A percentile compares a stretch with the other conserved stretches of the same genome.
phyloP scores from a whole-genome alignment of 2,888 invertebrate genomes.

The Emmelina monodactyla region DNA sequence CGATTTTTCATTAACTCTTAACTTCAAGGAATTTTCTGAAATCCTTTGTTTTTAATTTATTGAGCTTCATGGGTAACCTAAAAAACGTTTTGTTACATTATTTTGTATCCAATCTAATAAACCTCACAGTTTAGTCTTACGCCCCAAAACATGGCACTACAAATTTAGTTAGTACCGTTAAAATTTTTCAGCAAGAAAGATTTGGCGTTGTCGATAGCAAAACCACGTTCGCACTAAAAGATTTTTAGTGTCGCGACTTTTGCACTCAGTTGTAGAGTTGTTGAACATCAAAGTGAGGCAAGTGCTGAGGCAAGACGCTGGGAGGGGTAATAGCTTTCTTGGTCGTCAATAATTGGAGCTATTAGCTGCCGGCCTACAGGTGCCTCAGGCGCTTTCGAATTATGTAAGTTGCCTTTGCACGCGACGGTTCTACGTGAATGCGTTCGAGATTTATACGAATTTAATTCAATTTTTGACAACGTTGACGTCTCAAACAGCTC shows the following conservation, averaged over 20 bases:
- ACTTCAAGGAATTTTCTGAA: slow-evolving; percentile 20
- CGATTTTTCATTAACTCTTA: slow-evolving; percentile 16
- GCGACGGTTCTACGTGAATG: background rate
- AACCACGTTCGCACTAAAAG: too few relatives aligned
- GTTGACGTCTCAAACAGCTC: too few relatives aligned
- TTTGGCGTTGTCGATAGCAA: too few relatives aligned
- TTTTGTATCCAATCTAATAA: too few relatives aligned
- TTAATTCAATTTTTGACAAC: too few relatives aligned
- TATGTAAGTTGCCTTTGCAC: slow-evolving; percentile 23
- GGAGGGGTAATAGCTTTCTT: slow-evolving; percentile 41
- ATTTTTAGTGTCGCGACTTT: slow-evolving; percentile 5
- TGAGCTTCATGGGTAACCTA: too few relatives aligned
- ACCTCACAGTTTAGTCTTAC: too few relatives aligned
- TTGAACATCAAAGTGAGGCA: slow-evolving; percentile 7
- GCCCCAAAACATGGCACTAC: too few relatives aligned
- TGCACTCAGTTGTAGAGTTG: slow-evolving; percentile 6
- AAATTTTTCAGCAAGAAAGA: too few relatives aligned
- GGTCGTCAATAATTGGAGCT: slow-evolving; percentile 49
- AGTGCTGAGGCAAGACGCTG: slow-evolving; percentile 21
- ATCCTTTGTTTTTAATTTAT: too few relatives aligned
- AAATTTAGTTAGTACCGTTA: too few relatives aligned
- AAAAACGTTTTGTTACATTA: too few relatives aligned
- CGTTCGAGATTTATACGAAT: background rate
- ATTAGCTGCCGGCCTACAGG: slow-evolving; percentile 45
- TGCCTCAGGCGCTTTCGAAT: slow-evolving; percentile 31